Conservation (phyloP, 2,888 invertebrate species). For the Drosophila greeni region DNA sequence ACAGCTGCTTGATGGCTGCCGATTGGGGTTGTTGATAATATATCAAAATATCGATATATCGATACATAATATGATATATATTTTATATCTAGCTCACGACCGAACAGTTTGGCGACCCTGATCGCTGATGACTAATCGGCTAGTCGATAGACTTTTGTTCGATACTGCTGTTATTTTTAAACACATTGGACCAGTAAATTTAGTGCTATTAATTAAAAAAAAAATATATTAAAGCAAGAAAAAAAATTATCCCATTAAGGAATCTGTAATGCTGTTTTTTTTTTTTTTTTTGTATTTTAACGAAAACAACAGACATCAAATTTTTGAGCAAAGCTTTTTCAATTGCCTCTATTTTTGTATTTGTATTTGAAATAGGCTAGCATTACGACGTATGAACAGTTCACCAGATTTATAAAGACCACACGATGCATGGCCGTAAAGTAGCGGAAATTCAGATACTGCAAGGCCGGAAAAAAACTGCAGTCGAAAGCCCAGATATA, state of each 20-base stretch:
- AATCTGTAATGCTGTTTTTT: background rate
- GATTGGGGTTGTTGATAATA: too few species aligned
- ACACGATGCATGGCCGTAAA: conserved; percentile 23
- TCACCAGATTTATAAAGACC: conserved; percentile 19
- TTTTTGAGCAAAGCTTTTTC: background rate
- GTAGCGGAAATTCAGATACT: conserved; percentile 33
- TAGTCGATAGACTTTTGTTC: conserved; percentile 1
- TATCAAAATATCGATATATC: too few species aligned
- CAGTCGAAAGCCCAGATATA: conserved; percentile 28
- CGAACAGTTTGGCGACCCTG: too few species aligned
- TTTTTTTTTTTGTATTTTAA: background rate
- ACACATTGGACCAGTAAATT: background rate
- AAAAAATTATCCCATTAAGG: background rate
- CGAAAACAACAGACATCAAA: background rate
- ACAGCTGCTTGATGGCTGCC: conserved; percentile 15
- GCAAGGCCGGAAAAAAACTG: conserved; percentile 20
- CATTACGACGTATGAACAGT: conserved; percentile 25
- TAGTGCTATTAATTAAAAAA: background rate
- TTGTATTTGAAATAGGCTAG: conserved; percentile 32
- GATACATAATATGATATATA: too few species aligned
- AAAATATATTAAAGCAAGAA: too few species aligned
- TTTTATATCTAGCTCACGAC: too few species aligned
- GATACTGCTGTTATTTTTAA: background rate
- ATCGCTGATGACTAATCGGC: too few species aligned
- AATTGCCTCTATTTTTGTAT: background rate